phyloP scores from a whole-genome alignment of 2,113 vertebrate genomes.

The Lagenorhynchus albirostris region DNA sequence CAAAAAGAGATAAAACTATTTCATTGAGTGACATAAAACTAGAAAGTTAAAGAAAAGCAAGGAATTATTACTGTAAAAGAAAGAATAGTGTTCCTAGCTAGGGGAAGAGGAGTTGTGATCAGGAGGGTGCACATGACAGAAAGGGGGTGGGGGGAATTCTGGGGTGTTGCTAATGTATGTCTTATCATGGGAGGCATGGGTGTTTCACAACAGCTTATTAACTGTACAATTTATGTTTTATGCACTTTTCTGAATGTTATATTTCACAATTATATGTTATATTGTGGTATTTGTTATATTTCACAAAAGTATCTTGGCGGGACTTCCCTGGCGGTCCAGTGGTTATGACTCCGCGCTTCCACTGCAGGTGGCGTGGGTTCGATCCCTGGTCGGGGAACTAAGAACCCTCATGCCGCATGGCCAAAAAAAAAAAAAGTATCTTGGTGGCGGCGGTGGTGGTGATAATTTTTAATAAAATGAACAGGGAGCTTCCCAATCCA shows the following conservation, averaged over 20 bases:
- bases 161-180: neutral
- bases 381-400: too few relatives aligned
- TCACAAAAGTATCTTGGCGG: too few relatives aligned
- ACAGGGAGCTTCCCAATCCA: neutral
- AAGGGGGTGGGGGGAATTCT: neutral
- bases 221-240: neutral
- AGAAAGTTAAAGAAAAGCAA: slow-evolving; percentile 16
- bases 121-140: neutral
- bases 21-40: neutral
- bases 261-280: neutral
- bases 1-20: neutral
- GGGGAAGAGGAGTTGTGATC: neutral
- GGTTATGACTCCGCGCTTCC: too few relatives aligned
- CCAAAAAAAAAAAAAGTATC: neutral
- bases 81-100: neutral
- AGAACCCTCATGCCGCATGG: too few relatives aligned
- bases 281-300: neutral
- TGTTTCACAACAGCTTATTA: neutral
- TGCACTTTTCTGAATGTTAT: neutral
- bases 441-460: neutral
- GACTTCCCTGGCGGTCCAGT: too few relatives aligned
- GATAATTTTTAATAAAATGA: neutral
- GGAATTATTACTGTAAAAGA: neutral
- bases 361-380: too few relatives aligned
- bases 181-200: neutral